Base-by-base conservation (phyloP, 2,888 invertebrate species). In the Thereva nobilitata region DNA sequence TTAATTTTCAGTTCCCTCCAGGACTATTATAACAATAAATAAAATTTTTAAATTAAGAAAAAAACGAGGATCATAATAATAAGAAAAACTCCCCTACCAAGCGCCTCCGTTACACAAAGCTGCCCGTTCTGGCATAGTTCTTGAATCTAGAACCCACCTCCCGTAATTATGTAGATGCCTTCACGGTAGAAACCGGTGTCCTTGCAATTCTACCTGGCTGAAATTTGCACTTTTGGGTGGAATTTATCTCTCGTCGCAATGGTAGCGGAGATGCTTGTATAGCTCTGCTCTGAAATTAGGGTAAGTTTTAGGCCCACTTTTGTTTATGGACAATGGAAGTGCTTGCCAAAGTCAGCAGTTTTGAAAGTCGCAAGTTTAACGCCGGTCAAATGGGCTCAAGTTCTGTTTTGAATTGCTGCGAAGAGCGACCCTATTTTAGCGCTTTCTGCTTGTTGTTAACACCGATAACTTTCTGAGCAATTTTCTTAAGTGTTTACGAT, bases 1-100 rank as follows among this genome's bases (percentile, higher is more conserved):
- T 72, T 72, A 72, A 72, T 72, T 72, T 71, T 68, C 71, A 72
- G 71, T 67, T 70, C 69, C 71, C 70, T 49, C 49, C 10, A 50
- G 50, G 41, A 50, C 61, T 49, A 50, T 61, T 61, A 50, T 41
- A 61, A 61, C 61, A 50, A 61, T 61, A 61, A 61, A 61, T 61
- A 61, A 50, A 50, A 61, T 61, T 61, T 61, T 61, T 61, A 61
- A 61, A 61, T 61, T 61, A 50, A 61, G 61, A 61, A 50, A 50
- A 40, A 50, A 56, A 42, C 23, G 40, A 12, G 12, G 50, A 61
- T 61, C 38, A 50, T 61, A 50, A 50, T 50, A 61, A 61, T 61
- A 61, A 61, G 49, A 50, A 61, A 35, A 9, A 50, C 4, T 12
- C 49, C 49, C 50, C n/a, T n/a, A 10, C 49, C 40, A 9, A 10